phyloP scores from a whole-genome alignment of 2,888 invertebrate genomes.

The Rotaria socialis region DNA sequence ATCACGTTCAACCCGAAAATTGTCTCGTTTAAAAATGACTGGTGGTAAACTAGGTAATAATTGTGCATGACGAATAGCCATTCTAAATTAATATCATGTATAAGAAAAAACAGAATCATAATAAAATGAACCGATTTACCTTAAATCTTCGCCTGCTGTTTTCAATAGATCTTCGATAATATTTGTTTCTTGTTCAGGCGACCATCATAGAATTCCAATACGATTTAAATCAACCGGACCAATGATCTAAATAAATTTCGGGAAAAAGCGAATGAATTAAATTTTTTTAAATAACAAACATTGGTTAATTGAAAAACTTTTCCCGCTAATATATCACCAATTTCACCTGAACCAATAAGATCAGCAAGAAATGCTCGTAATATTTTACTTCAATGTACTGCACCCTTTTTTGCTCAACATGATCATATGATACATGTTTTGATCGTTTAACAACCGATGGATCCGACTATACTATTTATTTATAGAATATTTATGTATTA shows the following conservation, averaged over 20 bases:
- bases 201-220: constrained; percentile 34
- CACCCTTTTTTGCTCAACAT: constrained; percentile 33
- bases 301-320: constrained; percentile 32
- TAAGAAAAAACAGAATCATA: not conserved
- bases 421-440: constrained; percentile 5
- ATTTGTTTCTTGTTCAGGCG: not conserved
- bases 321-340: not conserved
- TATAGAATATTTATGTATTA: not conserved
- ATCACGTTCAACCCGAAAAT: not conserved
- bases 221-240: constrained; percentile 20
- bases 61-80: not conserved
- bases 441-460: not conserved
- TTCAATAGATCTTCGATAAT: constrained; percentile 14
- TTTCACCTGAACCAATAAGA: constrained; percentile 32
- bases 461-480: not conserved
- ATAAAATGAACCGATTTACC: not conserved
- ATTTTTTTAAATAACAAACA: too few relatives aligned
- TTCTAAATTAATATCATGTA: not conserved
- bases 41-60: constrained; percentile 25
- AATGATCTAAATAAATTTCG: not conserved
- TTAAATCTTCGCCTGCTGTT: constrained; percentile 13
- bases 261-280: not conserved
- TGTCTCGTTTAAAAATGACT: constrained; percentile 17
- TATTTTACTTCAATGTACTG: not conserved
- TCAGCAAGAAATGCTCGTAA: constrained; percentile 16